Conservation (phyloP, 2,113 vertebrate species). For the Ciconia boyciana region DNA sequence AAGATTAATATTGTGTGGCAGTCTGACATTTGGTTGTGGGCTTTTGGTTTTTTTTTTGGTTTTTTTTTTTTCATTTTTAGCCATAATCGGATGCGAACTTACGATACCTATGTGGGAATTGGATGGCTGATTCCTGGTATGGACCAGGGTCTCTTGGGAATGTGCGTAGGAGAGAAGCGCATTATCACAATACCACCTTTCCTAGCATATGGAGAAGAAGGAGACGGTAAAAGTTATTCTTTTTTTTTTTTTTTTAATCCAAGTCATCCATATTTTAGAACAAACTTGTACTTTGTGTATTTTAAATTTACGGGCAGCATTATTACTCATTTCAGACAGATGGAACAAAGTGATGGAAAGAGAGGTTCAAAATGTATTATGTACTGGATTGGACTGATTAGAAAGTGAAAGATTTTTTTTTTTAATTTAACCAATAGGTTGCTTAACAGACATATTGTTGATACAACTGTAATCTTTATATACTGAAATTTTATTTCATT, state of each 20-base stretch:
- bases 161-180: conserved; percentile 94
- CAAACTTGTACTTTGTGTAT: not conserved
- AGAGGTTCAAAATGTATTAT: not conserved
- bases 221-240: conserved; percentile 81
- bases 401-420: not conserved
- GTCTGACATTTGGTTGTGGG: not conserved
- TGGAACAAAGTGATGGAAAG: not conserved
- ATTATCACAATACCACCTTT: conserved; percentile 91
- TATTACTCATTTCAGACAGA: not conserved
- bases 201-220: conserved; percentile 92
- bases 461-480: not conserved
- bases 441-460: not conserved
- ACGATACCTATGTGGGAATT: conserved; percentile 95
- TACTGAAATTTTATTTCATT: not conserved
- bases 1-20: not conserved
- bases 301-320: not conserved
- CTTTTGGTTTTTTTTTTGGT: too few relatives aligned
- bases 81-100: conserved; percentile 94
- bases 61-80: conserved; percentile 60
- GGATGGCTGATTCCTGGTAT: conserved; percentile 98
- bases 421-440: not conserved
- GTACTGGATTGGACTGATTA: not conserved
- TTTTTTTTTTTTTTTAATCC: not conserved
- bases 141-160: conserved; percentile 95
- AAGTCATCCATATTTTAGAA: not conserved